These are phyloP conservation scores for Turdus rufiventris DNA, from an alignment of 2,113 vertebrate genomes.

Conservation along the genomic window DNA sequence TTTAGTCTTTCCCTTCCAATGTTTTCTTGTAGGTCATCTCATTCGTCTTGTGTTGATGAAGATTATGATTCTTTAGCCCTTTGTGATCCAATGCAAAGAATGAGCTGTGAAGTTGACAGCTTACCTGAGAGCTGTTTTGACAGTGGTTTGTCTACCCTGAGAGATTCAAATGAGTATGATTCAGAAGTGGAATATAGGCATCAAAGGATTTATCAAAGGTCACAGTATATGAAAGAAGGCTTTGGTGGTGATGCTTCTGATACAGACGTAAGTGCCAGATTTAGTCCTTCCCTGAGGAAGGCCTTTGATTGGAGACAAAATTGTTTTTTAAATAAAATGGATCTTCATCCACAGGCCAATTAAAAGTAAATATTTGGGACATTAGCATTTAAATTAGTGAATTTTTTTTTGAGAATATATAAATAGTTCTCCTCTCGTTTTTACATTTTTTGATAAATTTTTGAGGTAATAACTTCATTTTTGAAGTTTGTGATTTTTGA, in stretches of 20 bases:
- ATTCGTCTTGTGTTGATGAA: slow-evolving; percentile 78
- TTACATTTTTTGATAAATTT: background rate
- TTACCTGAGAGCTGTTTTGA: slow-evolving; percentile 88
- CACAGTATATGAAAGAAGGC: slow-evolving; percentile 59
- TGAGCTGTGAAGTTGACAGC: slow-evolving; percentile 87
- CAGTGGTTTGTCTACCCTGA: slow-evolving; percentile 91
- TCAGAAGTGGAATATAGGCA: slow-evolving; percentile 82
- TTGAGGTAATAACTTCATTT: background rate
- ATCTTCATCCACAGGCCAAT: background rate
- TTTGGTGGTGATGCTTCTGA: slow-evolving; percentile 80
- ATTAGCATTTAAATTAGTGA: background rate
- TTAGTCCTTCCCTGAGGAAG: background rate
- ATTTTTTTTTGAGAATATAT: background rate
- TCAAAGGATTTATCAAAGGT: slow-evolving; percentile 66
- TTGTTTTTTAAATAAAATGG: background rate
- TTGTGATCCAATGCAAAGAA: slow-evolving; percentile 87
- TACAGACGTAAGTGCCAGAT: slow-evolving; percentile 77
- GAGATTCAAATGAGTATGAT: slow-evolving; percentile 89
- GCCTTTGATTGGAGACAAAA: background rate
- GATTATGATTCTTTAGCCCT: slow-evolving; percentile 86
- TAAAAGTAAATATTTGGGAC: background rate
- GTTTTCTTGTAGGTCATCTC: slow-evolving; percentile 70
- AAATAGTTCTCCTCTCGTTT: background rate
- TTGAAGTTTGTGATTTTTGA: background rate
- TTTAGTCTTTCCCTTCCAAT: background rate